Percentiles rank a stretch among this genome's conserved stretches.
These are phyloP conservation scores for Athetis lepigone DNA, from an alignment of 2,888 invertebrate genomes.

Conservation along the genomic window DNA sequence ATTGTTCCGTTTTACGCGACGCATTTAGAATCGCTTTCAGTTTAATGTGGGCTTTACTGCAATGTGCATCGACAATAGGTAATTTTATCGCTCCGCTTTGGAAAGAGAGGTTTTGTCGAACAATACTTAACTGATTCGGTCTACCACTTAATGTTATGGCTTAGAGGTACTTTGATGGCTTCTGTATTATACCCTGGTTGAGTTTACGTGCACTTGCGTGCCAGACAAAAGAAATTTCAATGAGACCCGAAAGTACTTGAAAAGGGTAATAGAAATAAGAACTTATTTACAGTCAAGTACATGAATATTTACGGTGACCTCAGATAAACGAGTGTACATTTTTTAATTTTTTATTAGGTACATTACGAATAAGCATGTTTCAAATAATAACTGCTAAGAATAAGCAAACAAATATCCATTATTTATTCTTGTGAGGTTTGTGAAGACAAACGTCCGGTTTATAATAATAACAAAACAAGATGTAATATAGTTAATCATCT, in stretches of 20 bases:
- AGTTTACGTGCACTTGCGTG: conserved; percentile 39
- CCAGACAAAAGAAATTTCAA: conserved; percentile 42
- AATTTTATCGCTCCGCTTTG: conserved; percentile 77
- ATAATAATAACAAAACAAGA: too few species aligned
- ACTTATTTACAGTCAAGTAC: conserved; percentile 1
- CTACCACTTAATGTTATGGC: conserved; percentile 57
- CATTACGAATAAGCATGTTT: too few species aligned
- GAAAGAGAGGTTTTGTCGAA: conserved; percentile 69
- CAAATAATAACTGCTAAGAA: too few species aligned
- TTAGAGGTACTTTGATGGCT: conserved; percentile 46
- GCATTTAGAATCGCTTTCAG: conserved; percentile 84
- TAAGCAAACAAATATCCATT: too few species aligned
- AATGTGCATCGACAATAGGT: conserved; percentile 83
- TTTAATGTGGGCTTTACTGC: conserved; percentile 81
- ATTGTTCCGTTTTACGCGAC: conserved; percentile 75
- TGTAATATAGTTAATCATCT: too few species aligned
- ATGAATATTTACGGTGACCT: conserved; percentile 15
- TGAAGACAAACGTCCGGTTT: too few species aligned
- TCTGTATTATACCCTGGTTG: conserved; percentile 16
- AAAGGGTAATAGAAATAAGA: conserved; percentile 20
- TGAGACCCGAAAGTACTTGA: conserved; percentile 20
- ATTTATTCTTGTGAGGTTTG: too few species aligned
- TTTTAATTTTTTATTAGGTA: too few species aligned
- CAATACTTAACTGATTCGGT: conserved; percentile 69
- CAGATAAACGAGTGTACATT: background rate